phyloP scores from a whole-genome alignment of 2,113 vertebrate species.

The Columbina picui region DNA sequence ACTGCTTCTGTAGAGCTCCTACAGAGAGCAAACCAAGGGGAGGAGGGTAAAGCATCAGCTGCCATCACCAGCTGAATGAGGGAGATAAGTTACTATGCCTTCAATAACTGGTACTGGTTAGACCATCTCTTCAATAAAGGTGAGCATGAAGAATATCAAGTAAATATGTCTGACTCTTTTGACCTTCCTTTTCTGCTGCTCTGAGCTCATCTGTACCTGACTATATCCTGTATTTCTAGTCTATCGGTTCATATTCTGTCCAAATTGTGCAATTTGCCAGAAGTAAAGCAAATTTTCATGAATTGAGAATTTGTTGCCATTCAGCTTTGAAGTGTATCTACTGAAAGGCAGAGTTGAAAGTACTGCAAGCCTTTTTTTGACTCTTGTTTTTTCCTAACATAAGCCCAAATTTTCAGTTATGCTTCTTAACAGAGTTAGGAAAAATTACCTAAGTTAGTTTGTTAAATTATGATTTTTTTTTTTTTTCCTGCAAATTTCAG shows the following conservation, averaged over 20 bases:
- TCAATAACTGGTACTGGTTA: neutral
- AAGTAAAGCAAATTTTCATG: neutral
- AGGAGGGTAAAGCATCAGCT: neutral
- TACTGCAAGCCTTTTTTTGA: neutral
- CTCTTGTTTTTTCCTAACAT: neutral
- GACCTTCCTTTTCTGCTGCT: neutral
- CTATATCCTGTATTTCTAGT: neutral
- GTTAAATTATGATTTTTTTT: neutral
- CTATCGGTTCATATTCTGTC: neutral
- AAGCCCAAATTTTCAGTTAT: neutral
- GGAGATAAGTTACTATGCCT: neutral
- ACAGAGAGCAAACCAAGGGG: neutral
- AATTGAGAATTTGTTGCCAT: neutral
- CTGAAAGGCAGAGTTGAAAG: neutral
- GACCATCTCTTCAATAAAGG: neutral
- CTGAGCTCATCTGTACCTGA: neutral
- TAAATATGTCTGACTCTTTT: neutral
- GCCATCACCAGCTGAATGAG: neutral
- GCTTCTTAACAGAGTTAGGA: neutral
- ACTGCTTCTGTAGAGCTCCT: neutral
- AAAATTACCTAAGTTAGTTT: neutral
- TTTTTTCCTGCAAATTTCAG: neutral
- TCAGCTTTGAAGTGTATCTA: neutral
- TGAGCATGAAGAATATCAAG: neutral
- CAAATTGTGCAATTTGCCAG: neutral